Evolutionary conservation across 2,888 invertebrate species (phyloP), one percentile per base, ranked within the genome.

Genomic region (Synanthedon tipuliformis): DNA sequence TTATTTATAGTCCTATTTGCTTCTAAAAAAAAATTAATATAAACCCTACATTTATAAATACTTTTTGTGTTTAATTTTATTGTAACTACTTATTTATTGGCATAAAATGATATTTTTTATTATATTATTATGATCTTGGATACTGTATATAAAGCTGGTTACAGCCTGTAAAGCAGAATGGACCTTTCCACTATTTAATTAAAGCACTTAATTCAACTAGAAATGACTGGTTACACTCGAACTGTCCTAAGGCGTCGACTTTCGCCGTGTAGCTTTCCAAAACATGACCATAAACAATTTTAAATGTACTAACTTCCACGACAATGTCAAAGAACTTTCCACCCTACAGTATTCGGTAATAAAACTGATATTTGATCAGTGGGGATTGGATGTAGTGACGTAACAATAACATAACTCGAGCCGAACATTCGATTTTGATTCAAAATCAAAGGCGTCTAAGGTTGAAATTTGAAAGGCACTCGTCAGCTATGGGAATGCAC

Each of bases 231-330:
- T 70, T 72, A 71, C 69, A 73, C 71, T 78, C 61, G 62, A 64
- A 65, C 59, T 54, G 55, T 62, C 54, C 66, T 66, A 68, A 68
- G 69, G 65, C 69, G 68, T 61, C 75, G 72, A 85, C 85, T 86
- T 86, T 86, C 84, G 81, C 84, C 69, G 23, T 16, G 23, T 23
- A 78, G 77, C 85, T 86, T 85, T 86, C 85, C 81, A 86, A 85
- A 86, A 82, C 78, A 73, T 61, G 59, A 53, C 51, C 55, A 55
- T 56, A 56, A 52, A 51, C 53, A 55, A 59, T 55, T 53, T 53
- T 59, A 66, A 69, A 78, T 13, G 45, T 45, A 45, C 45, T 45
- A 45, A 45, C 13, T 45, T 45, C 10, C 45, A 7, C 45, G 11
- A 13, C 8, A 45, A 45, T 45, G 45, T 45, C 12, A 45, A 12